Evolutionary conservation across 1,140 invertebrate genomes (phyloP), one percentile per base, ranked within the genome.

Genomic region (Pantala flavescens): DNA sequence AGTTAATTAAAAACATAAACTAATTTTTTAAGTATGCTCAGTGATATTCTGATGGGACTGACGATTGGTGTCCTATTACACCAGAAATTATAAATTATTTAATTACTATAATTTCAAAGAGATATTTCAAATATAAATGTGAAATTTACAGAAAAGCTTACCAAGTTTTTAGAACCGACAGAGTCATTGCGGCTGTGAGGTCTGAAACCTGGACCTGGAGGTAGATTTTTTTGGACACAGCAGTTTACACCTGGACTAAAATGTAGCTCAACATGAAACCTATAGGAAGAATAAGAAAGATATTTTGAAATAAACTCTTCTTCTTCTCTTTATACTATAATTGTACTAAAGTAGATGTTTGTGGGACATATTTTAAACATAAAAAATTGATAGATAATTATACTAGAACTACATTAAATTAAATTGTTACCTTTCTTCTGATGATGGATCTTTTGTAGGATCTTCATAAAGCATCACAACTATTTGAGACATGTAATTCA

Each of bases 391-490:
- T 36, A 36, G 9, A 9, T 36, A 36, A 36, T 36, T 5, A 36
- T 36, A 36, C 28, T 9, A 36, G 28, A 36, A 36, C 2, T 5
- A 36, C 28, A 36, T n/a, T n/a, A n/a, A 36, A 36, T 36, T 2
- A 36, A 36, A 36, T 36, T 36, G 19, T 73, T 73, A 75, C 84
- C 93, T 87, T 83, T 95, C 93, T 80, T 96, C 93, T 16, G 93
- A 94, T 55, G 86, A 88, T 0, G 92, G 92, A 83, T 95, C 95
- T 83, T 98, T 98, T 0, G 94, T 98, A 7, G 96, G 96, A 85
- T 99, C 97, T 85, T 99, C 97, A 81, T 99, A 99, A n/a, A 99
- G 84, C 96, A 99, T 98, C 7, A 99, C 94, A 0, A 99, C 96
- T 73, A 99, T 94, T 84, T 99, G 98, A 0, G 97, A 98, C 93